These are phyloP conservation scores for Dipodomys ordii DNA, from an alignment of 2,113 vertebrate genomes.

Conservation along the genomic window DNA sequence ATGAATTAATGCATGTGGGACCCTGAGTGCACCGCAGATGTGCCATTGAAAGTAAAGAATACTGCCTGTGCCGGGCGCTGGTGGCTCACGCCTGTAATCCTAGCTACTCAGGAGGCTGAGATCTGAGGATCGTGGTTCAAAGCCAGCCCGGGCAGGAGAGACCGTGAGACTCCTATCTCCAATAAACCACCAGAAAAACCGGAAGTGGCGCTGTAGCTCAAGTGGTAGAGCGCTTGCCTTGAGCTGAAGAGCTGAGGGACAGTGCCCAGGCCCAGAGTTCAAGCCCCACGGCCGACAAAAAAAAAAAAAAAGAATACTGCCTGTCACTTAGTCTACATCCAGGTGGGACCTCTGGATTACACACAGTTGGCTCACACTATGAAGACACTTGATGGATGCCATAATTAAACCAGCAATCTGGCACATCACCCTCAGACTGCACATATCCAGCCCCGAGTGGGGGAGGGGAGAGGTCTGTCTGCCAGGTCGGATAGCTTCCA, in stretches of 20 bases:
- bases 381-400: neutral
- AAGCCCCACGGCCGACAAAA: too few relatives aligned
- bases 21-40: neutral
- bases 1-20: neutral
- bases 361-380: neutral
- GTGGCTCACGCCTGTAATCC: too few relatives aligned
- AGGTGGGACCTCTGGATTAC: constrained; percentile 16
- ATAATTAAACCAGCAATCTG: constrained; percentile 7
- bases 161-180: too few relatives aligned
- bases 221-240: too few relatives aligned
- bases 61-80: too few relatives aligned
- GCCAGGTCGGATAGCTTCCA: neutral
- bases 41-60: neutral
- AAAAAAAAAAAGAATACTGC: neutral
- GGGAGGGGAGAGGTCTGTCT: neutral
- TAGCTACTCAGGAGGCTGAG: too few relatives aligned
- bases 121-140: too few relatives aligned
- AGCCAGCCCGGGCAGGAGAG: too few relatives aligned
- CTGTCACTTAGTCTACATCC: neutral
- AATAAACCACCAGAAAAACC: too few relatives aligned
- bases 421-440: neutral
- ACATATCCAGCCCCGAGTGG: neutral
- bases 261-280: too few relatives aligned
- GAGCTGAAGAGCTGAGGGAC: too few relatives aligned
- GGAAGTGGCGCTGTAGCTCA: too few relatives aligned